phyloP scores from a whole-genome alignment of 1,140 invertebrate species.

The Aphaenogaster ashmeadi region DNA sequence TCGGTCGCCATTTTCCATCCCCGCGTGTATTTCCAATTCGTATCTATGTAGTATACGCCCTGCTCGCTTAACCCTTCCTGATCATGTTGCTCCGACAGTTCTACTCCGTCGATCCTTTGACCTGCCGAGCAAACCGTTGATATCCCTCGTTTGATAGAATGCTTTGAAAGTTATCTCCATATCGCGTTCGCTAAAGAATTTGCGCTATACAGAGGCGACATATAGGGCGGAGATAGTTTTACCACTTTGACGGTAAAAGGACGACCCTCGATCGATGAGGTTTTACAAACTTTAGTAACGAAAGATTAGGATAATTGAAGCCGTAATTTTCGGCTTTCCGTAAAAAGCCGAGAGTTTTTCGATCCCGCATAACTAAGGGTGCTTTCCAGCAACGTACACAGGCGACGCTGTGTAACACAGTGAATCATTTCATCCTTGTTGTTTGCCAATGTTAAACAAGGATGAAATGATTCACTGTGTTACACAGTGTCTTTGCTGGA shows the following conservation, averaged over 20 bases:
- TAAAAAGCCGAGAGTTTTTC: neutral
- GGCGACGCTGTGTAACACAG: too few species aligned
- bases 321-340: neutral
- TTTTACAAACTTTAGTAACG: conserved; percentile 10
- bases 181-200: conserved; percentile 68
- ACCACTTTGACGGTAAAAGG: conserved; percentile 43
- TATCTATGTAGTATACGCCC: conserved; percentile 28
- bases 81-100: conserved; percentile 51
- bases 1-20: conserved; percentile 59
- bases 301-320: neutral
- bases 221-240: conserved; percentile 55
- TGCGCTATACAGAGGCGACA: conserved; percentile 33
- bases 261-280: conserved; percentile 6
- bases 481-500: too few species aligned
- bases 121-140: conserved; percentile 51
- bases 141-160: conserved; percentile 46
- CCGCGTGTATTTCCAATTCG: conserved; percentile 70
- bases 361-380: neutral
- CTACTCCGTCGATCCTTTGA: conserved; percentile 64
- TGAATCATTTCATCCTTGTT: too few species aligned
- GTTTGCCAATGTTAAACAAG: too few species aligned
- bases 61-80: conserved; percentile 57
- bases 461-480: too few species aligned
- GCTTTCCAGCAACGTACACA: too few species aligned
- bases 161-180: conserved; percentile 73